phyloP scores from a whole-genome alignment of 2,113 vertebrate species.

The Athene noctua region DNA sequence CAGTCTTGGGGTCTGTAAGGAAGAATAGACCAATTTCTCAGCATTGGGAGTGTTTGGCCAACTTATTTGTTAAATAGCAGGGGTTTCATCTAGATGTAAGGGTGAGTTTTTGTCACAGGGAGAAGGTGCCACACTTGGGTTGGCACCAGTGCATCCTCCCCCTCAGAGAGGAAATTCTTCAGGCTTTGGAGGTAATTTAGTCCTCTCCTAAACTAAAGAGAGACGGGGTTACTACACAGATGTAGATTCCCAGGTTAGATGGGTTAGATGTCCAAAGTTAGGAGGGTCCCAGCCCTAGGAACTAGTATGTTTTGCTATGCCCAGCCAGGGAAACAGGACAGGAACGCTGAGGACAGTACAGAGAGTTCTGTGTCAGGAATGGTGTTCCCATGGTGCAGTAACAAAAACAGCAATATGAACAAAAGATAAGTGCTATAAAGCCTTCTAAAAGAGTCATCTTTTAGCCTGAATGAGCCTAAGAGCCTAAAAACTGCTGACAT shows the following conservation, averaged over 20 bases:
- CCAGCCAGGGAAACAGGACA: not conserved
- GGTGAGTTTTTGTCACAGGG: not conserved
- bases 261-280: not conserved
- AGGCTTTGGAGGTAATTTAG: not conserved
- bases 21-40: not conserved
- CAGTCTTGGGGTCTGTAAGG: not conserved
- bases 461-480: not conserved
- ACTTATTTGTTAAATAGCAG: not conserved
- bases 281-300: not conserved
- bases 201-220: not conserved
- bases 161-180: not conserved
- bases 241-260: not conserved
- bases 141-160: not conserved
- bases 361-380: not conserved
- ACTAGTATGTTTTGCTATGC: not conserved
- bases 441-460: not conserved
- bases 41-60: not conserved
- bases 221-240: not conserved
- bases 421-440: not conserved
- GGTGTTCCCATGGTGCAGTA: not conserved
- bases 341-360: not conserved
- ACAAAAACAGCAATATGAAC: not conserved
- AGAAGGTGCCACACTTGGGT: not conserved
- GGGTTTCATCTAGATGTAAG: not conserved
- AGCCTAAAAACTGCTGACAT: not conserved